Conservation (phyloP, 1,140 invertebrate species). For the Drosophila malerkotliana region DNA sequence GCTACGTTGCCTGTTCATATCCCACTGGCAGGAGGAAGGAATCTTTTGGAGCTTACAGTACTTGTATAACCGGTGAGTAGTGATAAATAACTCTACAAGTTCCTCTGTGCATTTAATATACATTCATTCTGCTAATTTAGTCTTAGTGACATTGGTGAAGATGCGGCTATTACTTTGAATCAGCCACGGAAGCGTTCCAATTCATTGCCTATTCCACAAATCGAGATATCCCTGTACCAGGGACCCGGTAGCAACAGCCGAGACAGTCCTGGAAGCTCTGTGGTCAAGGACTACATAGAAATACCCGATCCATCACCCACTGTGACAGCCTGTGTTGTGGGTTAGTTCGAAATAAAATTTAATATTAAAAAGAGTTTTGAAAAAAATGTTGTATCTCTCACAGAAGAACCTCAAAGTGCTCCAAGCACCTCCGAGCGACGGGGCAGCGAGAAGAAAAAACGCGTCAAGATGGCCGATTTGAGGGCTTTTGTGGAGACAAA, state of each 20-base stretch:
- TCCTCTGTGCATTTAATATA: neutral
- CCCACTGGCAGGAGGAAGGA: slow-evolving; percentile 99
- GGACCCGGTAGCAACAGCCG: slow-evolving; percentile 89
- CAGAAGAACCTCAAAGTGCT: slow-evolving; percentile 85
- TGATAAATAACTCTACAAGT: neutral
- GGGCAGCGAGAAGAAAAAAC: slow-evolving; percentile 92
- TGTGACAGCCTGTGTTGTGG: slow-evolving; percentile 56
- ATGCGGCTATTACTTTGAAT: slow-evolving; percentile 88
- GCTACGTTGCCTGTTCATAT: slow-evolving; percentile 97
- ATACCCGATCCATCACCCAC: slow-evolving; percentile 86
- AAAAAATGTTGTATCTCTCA: neutral
- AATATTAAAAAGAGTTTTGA: too few species aligned
- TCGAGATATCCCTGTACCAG: slow-evolving; percentile 93
- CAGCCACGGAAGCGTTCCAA: slow-evolving; percentile 93
- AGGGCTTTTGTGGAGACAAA: slow-evolving; percentile 96
- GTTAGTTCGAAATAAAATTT: slow-evolving; percentile 27
- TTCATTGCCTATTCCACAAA: slow-evolving; percentile 96
- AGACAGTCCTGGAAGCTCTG: slow-evolving; percentile 84
- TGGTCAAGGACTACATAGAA: slow-evolving; percentile 90
- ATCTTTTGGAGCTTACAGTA: slow-evolving; percentile 98
- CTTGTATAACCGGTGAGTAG: slow-evolving; percentile 90
- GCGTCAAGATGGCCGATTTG: slow-evolving; percentile 95
- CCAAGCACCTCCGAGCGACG: slow-evolving; percentile 86
- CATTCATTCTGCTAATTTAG: slow-evolving; percentile 84
- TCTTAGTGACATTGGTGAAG: slow-evolving; percentile 92